These are phyloP conservation scores for Ctenosaura bakeri DNA, from an alignment of 2,797 vertebrate species.

Conservation along the genomic window DNA sequence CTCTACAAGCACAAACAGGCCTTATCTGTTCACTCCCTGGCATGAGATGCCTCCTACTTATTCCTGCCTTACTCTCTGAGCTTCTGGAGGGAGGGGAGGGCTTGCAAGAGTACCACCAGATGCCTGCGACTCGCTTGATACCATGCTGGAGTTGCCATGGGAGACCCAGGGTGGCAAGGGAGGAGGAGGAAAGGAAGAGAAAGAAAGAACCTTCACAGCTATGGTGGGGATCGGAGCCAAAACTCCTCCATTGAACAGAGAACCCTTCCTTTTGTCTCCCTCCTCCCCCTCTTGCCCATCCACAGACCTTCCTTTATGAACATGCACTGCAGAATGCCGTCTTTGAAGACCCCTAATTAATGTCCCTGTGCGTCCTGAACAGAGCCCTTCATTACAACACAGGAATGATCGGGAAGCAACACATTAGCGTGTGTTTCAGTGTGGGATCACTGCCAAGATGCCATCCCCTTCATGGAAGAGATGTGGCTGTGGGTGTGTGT, in stretches of 20 bases:
- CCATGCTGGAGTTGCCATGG: constrained; percentile 76
- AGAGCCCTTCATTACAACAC: constrained; percentile 74
- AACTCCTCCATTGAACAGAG: constrained; percentile 70
- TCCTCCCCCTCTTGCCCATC: constrained; percentile 67
- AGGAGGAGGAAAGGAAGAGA: constrained; percentile 10
- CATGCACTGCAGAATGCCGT: constrained; percentile 61
- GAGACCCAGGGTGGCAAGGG: constrained; percentile 58
- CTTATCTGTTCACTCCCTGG: neutral
- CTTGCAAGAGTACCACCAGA: constrained; percentile 47
- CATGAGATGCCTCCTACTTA: fast-evolving
- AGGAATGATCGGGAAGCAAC: constrained; percentile 51
- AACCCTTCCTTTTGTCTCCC: constrained; percentile 71
- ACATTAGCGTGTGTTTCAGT: constrained; percentile 72
- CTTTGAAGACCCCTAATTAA: constrained; percentile 78
- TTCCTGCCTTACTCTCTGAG: constrained; percentile 40
- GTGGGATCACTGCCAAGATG: constrained; percentile 42
- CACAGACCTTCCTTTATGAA: constrained; percentile 69
- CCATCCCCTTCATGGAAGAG: constrained; percentile 25
- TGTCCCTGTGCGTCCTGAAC: constrained; percentile 72
- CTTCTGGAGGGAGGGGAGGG: constrained; percentile 33
- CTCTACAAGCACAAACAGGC: neutral
- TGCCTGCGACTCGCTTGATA: constrained; percentile 70
- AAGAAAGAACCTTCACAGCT: constrained; percentile 72
- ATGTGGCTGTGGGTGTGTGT: neutral
- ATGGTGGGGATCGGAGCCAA: constrained; percentile 58